Evolutionary conservation across 2,113 vertebrate genomes (phyloP).

Genomic region (Accipiter virgatus): DNA sequence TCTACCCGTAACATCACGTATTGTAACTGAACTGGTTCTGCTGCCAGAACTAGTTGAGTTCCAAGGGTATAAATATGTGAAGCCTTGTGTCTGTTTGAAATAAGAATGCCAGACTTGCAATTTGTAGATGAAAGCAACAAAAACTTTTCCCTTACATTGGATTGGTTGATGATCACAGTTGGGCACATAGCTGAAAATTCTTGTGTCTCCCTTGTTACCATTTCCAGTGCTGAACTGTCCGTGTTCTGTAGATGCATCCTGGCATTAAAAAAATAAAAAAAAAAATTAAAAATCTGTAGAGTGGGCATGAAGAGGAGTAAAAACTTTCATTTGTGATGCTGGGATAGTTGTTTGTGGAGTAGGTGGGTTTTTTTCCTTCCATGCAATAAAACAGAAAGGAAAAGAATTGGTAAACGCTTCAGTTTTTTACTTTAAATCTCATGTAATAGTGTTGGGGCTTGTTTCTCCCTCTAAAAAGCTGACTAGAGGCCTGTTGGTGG

Average conservation of each 20-base stretch:
- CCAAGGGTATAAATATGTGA: not conserved
- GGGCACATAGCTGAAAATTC: not conserved
- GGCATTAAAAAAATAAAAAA: not conserved
- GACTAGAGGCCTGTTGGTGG: not conserved
- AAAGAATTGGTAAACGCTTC: not conserved
- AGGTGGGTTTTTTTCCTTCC: not conserved
- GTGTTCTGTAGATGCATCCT: not conserved
- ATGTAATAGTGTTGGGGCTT: not conserved
- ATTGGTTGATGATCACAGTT: not conserved
- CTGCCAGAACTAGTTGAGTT: slow-evolving; percentile 27
- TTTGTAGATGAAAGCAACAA: not conserved
- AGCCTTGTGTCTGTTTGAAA: not conserved
- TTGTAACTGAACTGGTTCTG: slow-evolving; percentile 37
- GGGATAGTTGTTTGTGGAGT: not conserved
- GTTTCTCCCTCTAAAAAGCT: not conserved
- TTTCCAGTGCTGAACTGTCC: not conserved
- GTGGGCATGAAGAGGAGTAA: not conserved
- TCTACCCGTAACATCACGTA: fast-evolving
- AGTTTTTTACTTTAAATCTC: not conserved
- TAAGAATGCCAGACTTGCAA: not conserved
- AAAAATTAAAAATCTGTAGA: not conserved
- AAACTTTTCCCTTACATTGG: not conserved
- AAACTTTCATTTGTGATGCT: not conserved
- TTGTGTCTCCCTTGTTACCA: not conserved
- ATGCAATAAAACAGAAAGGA: not conserved